These are phyloP conservation scores for Limnephilus marmoratus DNA, from an alignment of 2,888 invertebrate genomes.

Conservation along the genomic window DNA sequence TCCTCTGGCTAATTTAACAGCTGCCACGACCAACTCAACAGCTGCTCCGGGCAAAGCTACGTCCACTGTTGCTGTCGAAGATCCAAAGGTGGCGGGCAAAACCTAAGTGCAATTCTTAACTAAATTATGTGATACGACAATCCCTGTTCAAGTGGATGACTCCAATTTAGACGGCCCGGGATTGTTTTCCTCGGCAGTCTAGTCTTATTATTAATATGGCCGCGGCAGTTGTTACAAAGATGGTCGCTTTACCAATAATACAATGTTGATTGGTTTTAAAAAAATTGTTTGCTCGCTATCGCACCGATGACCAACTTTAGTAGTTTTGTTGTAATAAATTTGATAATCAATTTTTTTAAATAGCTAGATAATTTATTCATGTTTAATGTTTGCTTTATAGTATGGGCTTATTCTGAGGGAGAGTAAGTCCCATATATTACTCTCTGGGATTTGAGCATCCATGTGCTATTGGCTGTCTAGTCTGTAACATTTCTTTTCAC, in stretches of 20 bases:
- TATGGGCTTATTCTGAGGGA: background rate
- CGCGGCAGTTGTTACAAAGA: background rate
- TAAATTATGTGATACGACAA: conserved; percentile 59
- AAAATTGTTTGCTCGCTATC: background rate
- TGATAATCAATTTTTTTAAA: background rate
- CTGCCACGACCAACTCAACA: conserved; percentile 33
- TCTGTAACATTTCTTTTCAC: background rate
- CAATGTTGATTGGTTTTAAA: background rate
- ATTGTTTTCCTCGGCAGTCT: conserved; percentile 13
- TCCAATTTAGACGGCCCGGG: background rate
- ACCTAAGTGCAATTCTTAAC: conserved; percentile 64
- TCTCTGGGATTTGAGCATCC: background rate
- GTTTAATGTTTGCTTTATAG: background rate
- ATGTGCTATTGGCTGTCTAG: too few relatives aligned
- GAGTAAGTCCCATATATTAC: background rate
- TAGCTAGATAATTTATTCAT: background rate
- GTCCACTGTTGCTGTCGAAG: background rate
- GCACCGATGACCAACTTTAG: conserved; percentile 9
- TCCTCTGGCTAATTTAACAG: background rate
- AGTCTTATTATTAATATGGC: conserved; percentile 6
- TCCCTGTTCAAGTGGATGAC: conserved; percentile 42
- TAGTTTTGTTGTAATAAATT: background rate
- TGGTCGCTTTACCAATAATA: conserved; percentile 6
- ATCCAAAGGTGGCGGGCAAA: conserved; percentile 44
- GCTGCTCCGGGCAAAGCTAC: background rate